phyloP scores from a whole-genome alignment of 2,113 vertebrate species.

The Sylvilagus bachmani region DNA sequence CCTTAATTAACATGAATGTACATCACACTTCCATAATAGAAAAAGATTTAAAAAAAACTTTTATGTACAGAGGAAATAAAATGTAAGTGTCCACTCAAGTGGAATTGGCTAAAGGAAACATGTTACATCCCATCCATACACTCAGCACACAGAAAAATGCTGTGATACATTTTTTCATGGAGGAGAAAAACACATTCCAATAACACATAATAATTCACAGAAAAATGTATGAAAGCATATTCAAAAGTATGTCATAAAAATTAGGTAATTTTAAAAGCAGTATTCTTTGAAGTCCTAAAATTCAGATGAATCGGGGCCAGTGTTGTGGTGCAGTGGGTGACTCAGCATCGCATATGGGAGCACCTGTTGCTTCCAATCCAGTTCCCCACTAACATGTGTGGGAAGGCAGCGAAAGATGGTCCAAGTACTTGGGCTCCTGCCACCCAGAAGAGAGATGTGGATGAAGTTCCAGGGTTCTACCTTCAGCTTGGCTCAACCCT shows the following conservation, averaged over 20 bases:
- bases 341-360: too few species aligned
- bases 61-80: background rate
- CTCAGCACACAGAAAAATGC: background rate
- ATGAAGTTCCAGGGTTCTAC: too few species aligned
- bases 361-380: too few species aligned
- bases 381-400: too few species aligned
- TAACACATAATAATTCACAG: background rate
- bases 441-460: too few species aligned
- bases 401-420: too few species aligned
- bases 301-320: background rate
- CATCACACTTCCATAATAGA: background rate
- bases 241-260: background rate
- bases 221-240: slow-evolving; percentile 14
- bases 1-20: background rate
- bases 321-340: background rate
- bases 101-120: background rate
- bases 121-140: background rate
- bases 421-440: too few species aligned
- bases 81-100: background rate
- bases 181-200: background rate
- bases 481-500: too few species aligned
- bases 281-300: background rate
- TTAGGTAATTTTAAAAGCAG: background rate
- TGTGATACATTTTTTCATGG: background rate
- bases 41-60: background rate